Percentiles rank a stretch among this genome's conserved stretches.
phyloP scores from a whole-genome alignment of 92 coral and sea anemone species.

The Zoanthus gigantus region DNA sequence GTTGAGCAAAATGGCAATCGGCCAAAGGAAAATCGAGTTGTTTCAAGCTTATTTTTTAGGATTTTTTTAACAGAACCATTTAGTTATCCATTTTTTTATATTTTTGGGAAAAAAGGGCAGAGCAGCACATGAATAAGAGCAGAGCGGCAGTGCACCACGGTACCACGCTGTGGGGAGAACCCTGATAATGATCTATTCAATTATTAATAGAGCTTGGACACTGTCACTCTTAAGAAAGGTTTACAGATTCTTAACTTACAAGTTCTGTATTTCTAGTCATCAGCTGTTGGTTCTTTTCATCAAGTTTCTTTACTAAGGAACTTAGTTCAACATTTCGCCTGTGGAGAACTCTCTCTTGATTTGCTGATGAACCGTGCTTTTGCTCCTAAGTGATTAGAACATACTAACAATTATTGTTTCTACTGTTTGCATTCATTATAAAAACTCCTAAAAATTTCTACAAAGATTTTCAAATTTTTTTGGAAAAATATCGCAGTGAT shows the following conservation, averaged over 20 bases:
- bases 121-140: too few species aligned
- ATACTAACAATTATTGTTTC: not conserved
- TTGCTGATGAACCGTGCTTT: conserved; percentile 25
- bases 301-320: conserved; percentile 86
- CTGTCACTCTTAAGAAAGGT: not conserved
- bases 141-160: too few species aligned
- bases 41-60: too few species aligned
- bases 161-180: not conserved
- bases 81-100: too few species aligned
- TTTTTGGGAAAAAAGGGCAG: too few species aligned
- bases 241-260: conserved; percentile 53
- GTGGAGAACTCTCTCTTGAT: conserved; percentile 71
- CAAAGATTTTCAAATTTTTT: too few species aligned
- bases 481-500: too few species aligned
- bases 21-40: too few species aligned
- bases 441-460: too few species aligned
- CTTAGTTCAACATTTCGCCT: conserved; percentile 85
- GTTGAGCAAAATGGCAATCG: too few species aligned
- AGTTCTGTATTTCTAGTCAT: conserved; percentile 89
- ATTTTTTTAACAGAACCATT: too few species aligned
- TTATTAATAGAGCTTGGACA: not conserved
- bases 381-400: conserved; percentile 21
- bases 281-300: conserved; percentile 89
- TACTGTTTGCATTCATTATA: too few species aligned
- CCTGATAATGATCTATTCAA: not conserved